Evolutionary conservation across 2,888 invertebrate species (phyloP).

Genomic region (Bellardia bayeri): DNA sequence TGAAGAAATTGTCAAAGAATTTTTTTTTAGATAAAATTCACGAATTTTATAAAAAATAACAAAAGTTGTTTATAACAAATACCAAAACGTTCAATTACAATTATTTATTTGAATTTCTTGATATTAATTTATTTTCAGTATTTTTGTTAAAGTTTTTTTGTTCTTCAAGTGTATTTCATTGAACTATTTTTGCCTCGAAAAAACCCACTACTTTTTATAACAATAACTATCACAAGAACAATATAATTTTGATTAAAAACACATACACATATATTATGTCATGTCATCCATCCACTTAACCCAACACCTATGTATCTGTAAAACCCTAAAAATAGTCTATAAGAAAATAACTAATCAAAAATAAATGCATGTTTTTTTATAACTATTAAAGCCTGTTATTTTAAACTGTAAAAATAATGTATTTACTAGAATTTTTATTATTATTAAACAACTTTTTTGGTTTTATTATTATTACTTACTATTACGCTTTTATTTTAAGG

Average conservation of each 20-base stretch:
- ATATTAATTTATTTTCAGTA: not conserved
- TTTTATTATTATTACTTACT: not conserved
- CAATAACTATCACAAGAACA: conserved; percentile 23
- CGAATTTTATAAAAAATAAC: too few species aligned
- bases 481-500: not conserved
- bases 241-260: not conserved
- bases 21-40: too few species aligned
- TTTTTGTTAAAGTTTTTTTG: not conserved
- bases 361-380: conserved; percentile 35
- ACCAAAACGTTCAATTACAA: too few species aligned
- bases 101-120: too few species aligned
- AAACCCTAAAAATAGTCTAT: conserved; percentile 22
- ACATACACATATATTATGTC: conserved; percentile 4
- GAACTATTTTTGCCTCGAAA: not conserved
- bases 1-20: too few species aligned
- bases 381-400: not conserved
- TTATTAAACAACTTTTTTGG: not conserved
- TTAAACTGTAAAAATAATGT: not conserved
- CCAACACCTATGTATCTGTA: not conserved
- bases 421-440: conserved; percentile 15
- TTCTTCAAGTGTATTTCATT: conserved; percentile 39
- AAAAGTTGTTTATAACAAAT: too few species aligned
- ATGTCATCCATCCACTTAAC: not conserved
- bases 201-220: not conserved
- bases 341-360: not conserved